Evolutionary conservation across 2,797 vertebrate genomes (phyloP), one percentile per base, ranked within the genome.

Genomic region (Alfaro cultratus): DNA sequence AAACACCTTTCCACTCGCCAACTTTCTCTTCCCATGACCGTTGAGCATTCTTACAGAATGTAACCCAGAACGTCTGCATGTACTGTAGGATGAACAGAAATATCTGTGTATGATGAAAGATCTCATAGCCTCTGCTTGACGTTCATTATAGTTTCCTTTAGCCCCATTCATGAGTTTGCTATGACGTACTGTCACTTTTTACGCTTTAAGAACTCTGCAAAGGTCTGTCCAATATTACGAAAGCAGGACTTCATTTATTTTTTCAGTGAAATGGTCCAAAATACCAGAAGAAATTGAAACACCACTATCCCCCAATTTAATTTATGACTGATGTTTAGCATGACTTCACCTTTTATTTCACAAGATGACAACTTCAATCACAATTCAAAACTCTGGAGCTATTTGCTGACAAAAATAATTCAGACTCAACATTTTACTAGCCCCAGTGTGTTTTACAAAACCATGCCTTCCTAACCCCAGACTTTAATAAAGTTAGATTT

Each of bases 21-120:
- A 60, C 80, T 83, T 75, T 83, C 64, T 76, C 79, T 85, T 83
- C 78, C 64, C 36, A 49, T 75, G 41, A 75, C 88, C 76, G 80
- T 77, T 83, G 82, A 81, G 75, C 78, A 77, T 80, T 86, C 41
- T 71, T 90, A 13, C 5, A 81, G 70, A 90, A 55, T 82, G 82
- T 68, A 81, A 81, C 76, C 80, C 76, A 45, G 49, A 76, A 47
- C 36, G 74, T 85, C 57, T 82, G 80, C 31, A 64, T 76, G 67
- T 46, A 16, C 46, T 46, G 46, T 53, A 29, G 31, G 49, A 55
- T 31, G 49, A 81, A 57, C 31, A 55, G 41, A 80, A 78, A 83
- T 77, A 74, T 80, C 23, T 23, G 60, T 60, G 49, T 62, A 55
- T 41, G 70, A 80, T 76, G 49, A 41, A 77, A 81, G 64, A 76